A percentile compares a stretch with the other conserved stretches of the same genome.
Evolutionary conservation across 1,140 invertebrate genomes (phyloP).

Genomic region (Achroia grisella): DNA sequence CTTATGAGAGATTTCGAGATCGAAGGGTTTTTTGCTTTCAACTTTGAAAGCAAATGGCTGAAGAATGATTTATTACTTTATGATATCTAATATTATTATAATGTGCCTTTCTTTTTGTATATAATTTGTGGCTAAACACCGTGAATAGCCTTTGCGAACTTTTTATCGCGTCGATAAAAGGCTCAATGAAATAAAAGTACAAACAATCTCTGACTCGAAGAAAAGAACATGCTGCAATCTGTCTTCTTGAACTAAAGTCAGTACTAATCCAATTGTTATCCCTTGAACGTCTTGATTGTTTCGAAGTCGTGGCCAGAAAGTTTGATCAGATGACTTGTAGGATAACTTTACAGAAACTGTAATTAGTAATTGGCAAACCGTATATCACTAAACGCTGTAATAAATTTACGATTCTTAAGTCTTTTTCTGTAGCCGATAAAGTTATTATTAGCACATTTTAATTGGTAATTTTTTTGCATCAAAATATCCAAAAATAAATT

Average conservation of each 20-base stretch:
- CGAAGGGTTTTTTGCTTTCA: slow-evolving; percentile 30
- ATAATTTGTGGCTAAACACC: too few species aligned
- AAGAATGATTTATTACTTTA: slow-evolving; percentile 27
- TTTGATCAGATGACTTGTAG: slow-evolving; percentile 32
- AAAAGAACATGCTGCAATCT: slow-evolving; percentile 20
- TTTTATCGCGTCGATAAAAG: too few species aligned
- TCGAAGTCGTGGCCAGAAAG: slow-evolving; percentile 47
- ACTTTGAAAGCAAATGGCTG: slow-evolving; percentile 23
- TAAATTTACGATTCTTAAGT: too few species aligned
- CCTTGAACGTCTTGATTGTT: slow-evolving; percentile 55
- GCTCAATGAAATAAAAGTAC: too few species aligned
- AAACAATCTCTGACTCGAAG: too few species aligned
- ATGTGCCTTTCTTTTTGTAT: too few species aligned
- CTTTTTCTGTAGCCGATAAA: too few species aligned
- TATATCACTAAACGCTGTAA: too few species aligned
- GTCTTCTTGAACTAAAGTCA: slow-evolving; percentile 28
- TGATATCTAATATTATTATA: not conserved
- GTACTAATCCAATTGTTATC: slow-evolving; percentile 51
- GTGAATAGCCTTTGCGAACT: too few species aligned
- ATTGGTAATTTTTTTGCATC: too few species aligned
- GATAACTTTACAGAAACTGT: slow-evolving; percentile 11
- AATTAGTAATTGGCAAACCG: slow-evolving; percentile 15
- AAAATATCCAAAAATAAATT: too few species aligned
- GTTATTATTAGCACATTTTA: too few species aligned
- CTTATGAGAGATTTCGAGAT: slow-evolving; percentile 31